Evolutionary conservation across 1,140 invertebrate species (phyloP).

Genomic region (Hyposmocoma kahamanoa): DNA sequence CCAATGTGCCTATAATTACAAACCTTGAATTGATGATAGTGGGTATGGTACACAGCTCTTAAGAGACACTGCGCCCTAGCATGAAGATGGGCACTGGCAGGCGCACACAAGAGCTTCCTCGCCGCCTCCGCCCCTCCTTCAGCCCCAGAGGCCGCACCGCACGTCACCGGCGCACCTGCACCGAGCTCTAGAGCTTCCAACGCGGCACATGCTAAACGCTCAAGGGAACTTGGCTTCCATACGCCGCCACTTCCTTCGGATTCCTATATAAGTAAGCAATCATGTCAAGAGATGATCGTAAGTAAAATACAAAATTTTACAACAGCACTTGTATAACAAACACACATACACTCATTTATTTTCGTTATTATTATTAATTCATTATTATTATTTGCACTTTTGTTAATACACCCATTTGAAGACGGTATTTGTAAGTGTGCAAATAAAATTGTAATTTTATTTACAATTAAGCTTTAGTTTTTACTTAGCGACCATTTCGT

Average conservation of each 20-base stretch:
- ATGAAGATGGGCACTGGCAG: constrained; percentile 86
- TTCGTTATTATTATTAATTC: too few species aligned
- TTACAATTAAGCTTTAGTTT: too few species aligned
- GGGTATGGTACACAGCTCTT: constrained; percentile 84
- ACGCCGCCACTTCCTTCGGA: constrained; percentile 32
- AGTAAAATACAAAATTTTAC: too few species aligned
- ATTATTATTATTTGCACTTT: too few species aligned
- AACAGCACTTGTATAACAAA: too few species aligned
- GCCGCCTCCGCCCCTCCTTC: constrained; percentile 68
- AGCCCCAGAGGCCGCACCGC: constrained; percentile 24
- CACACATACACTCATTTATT: too few species aligned
- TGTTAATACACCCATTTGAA: too few species aligned
- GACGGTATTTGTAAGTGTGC: too few species aligned
- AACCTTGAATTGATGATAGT: constrained; percentile 91
- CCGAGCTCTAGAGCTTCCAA: constrained; percentile 62
- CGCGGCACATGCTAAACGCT: constrained; percentile 61
- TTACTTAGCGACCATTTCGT: too few species aligned
- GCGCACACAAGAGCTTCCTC: constrained; percentile 86
- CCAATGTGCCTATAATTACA: background rate
- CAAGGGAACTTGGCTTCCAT: constrained; percentile 58
- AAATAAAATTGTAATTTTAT: too few species aligned
- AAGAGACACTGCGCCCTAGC: constrained; percentile 86
- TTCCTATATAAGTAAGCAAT: too few species aligned
- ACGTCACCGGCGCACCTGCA: constrained; percentile 25
- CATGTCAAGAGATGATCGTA: too few species aligned